Base-by-base conservation (phyloP, 2,797 vertebrate species). In the Danio aesculapii region DNA sequence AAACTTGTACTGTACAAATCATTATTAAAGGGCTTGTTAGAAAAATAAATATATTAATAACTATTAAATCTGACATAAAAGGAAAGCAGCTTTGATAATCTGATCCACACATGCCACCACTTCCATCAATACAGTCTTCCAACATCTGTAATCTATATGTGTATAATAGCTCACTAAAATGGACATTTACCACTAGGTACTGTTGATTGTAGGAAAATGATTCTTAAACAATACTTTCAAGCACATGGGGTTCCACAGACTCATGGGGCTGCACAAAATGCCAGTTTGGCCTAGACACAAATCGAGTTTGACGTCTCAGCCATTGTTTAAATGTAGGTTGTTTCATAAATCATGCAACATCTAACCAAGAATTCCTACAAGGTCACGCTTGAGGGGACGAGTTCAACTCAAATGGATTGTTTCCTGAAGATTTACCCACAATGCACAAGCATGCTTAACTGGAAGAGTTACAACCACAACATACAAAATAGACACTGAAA, bases 341-440 rank as follows among this genome's bases (percentile, higher is more conserved):
- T 50, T 19, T 44, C 46, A 49, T 58, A 49, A 77, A 68, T 68
- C 53, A 59, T 68, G 17, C 64, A 68, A 59, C 47, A 59, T 61
- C 55, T 52, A 70, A 79, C 76, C 52, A 69, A 50, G 44, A 69
- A 47, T 61, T 69, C 19, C n/a, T 41, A 19, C 44, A 5, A 11
- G 43, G 52, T 77, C 52, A 77, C 16, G 76, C 66, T 68, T 69
- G 64, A 69, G 46, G 55, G 64, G 64, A 59, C 17, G 64, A 78
- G 64, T 59, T 78, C 59, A 41, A 78, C 53, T 49, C 50, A 66
- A 66, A 53, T 76, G 39, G 61, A 55, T 76, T 46, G 62, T 55
- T 76, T 76, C 62, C 62, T 76, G 62, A 66, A 66, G 49, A 76
- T 66, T 78, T 59, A 78, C 64, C 76, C 76, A 50, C 43, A 69